phyloP scores from a whole-genome alignment of 1,140 invertebrate species.

The Drosophila subpulchrella region DNA sequence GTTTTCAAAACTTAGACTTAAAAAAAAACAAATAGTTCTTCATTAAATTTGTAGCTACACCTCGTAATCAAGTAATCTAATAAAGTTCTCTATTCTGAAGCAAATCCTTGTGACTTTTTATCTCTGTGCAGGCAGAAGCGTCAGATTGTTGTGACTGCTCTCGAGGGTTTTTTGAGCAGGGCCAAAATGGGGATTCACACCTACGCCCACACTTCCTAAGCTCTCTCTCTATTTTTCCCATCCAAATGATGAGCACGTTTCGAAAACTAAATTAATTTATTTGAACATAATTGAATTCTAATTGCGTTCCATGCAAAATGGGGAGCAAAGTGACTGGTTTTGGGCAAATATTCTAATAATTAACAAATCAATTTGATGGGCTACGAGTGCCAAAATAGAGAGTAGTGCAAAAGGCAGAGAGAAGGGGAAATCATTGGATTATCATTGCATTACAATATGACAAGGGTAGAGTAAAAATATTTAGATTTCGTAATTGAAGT shows the following conservation, averaged over 20 bases:
- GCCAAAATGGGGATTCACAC: conserved; percentile 23
- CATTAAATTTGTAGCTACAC: too few relatives aligned
- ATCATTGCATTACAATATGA: conserved; percentile 47
- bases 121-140: conserved; percentile 38
- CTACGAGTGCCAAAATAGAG: conserved; percentile 29
- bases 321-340: conserved; percentile 24
- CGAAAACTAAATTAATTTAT: conserved; percentile 75
- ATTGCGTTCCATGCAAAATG: conserved; percentile 65
- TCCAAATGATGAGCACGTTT: conserved; percentile 46
- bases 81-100: too few relatives aligned
- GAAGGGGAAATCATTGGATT: conserved; percentile 4
- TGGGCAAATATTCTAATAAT: conserved; percentile 66
- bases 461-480: conserved; percentile 36
- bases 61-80: too few relatives aligned
- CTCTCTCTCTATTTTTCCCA: conserved; percentile 5
- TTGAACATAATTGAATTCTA: conserved; percentile 75
- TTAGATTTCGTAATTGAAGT: conserved; percentile 48
- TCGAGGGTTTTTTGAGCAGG: conserved; percentile 44
- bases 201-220: background rate
- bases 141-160: conserved; percentile 60
- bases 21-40: too few relatives aligned
- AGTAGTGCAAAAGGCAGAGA: conserved; percentile 24
- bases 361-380: conserved; percentile 71
- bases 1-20: too few relatives aligned
- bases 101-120: background rate